Conservation (phyloP, 1,140 invertebrate species). For the Ostrea denselamellosa region DNA sequence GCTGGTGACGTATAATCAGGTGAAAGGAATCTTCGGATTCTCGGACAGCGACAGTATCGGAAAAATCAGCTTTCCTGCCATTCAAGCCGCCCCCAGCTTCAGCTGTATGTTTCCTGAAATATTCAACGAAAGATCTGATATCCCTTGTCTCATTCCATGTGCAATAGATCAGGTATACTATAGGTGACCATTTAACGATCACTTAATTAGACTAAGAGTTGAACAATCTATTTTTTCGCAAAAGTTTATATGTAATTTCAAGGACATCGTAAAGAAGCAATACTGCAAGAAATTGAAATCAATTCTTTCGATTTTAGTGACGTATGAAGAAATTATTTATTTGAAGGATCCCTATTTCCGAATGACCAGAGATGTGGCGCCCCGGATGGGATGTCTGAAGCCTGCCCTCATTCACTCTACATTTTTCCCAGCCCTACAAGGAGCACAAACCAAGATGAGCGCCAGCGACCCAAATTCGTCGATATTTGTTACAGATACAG, state of each 20-base stretch:
- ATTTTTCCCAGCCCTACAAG: conserved; percentile 98
- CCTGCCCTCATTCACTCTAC: conserved; percentile 95
- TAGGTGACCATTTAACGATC: neutral
- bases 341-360: conserved; percentile 91
- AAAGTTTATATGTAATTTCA: neutral
- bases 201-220: neutral
- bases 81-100: conserved; percentile 97
- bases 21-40: conserved; percentile 97
- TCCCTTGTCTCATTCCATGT: conserved; percentile 97
- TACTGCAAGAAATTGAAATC: too few species aligned
- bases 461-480: conserved; percentile 96
- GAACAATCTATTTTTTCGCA: neutral
- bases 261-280: too few species aligned
- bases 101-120: conserved; percentile 97
- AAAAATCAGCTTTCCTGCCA: conserved; percentile 97
- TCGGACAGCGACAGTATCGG: conserved; percentile 95
- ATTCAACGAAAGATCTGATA: conserved; percentile 88
- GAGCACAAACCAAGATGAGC: conserved; percentile 98
- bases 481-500: conserved; percentile 95
- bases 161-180: conserved; percentile 94
- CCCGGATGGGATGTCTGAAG: conserved; percentile 91
- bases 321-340: neutral
- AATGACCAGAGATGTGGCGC: conserved; percentile 98
- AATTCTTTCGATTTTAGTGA: too few species aligned
- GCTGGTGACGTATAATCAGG: conserved; percentile 96